phyloP scores from a whole-genome alignment of 2,888 invertebrate species.

The Smittia aterrima region DNA sequence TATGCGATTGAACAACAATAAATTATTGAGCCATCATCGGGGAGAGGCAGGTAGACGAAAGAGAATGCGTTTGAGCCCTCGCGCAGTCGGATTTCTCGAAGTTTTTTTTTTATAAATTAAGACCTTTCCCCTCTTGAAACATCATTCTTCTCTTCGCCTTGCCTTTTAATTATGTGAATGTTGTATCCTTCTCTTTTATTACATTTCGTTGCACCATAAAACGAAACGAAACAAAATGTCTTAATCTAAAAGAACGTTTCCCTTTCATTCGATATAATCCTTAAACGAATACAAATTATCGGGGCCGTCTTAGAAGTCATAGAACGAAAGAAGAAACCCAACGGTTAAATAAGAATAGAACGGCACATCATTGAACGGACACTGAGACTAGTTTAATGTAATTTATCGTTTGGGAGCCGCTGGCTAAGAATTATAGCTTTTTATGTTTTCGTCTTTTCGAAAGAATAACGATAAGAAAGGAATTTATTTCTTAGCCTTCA shows the following conservation, averaged over 20 bases:
- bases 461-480: background rate
- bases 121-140: background rate
- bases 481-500: slow-evolving; percentile 15
- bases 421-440: slow-evolving; percentile 10
- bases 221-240: slow-evolving; percentile 6
- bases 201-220: background rate
- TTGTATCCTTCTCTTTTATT: slow-evolving; percentile 22
- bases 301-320: background rate
- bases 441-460: background rate
- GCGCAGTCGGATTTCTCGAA: background rate
- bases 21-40: slow-evolving; percentile 35
- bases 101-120: background rate
- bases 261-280: slow-evolving; percentile 1
- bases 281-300: slow-evolving; percentile 37
- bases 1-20: slow-evolving; percentile 25
- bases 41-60: slow-evolving; percentile 18
- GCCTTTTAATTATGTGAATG: slow-evolving; percentile 10
- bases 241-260: slow-evolving; percentile 13
- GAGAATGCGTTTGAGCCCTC: background rate
- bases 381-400: background rate
- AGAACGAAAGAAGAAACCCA: background rate
- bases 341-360: background rate
- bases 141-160: background rate
- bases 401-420: background rate
- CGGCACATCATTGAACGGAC: background rate